phyloP scores from a whole-genome alignment of 2,888 invertebrate species.

The Caenorhabditis macrosperma region DNA sequence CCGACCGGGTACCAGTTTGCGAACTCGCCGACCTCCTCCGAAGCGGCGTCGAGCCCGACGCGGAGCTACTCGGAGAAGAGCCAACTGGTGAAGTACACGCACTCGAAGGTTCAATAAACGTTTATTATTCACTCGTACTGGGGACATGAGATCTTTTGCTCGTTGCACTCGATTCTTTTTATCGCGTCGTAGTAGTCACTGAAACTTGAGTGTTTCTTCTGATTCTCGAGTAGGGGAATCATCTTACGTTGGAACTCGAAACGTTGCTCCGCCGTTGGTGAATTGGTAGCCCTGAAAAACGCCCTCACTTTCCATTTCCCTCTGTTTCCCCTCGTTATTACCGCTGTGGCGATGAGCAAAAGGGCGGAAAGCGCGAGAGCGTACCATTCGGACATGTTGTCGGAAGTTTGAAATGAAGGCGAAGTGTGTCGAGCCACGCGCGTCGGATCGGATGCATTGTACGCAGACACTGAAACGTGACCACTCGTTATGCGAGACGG shows the following conservation, averaged over 20 bases:
- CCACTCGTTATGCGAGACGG: background rate
- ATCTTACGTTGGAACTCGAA: conserved; percentile 18
- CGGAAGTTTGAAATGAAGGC: background rate
- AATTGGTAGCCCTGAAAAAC: too few relatives aligned
- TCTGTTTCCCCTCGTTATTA: too few relatives aligned
- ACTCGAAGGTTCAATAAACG: background rate
- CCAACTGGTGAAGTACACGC: background rate
- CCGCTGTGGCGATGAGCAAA: too few relatives aligned
- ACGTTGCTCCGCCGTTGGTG: background rate
- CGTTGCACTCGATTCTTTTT: conserved; percentile 22
- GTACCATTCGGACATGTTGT: too few relatives aligned
- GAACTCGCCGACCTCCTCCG: background rate
- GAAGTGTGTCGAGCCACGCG: background rate
- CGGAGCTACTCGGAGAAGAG: background rate
- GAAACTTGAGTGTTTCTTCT: conserved; percentile 9
- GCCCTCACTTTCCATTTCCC: too few relatives aligned
- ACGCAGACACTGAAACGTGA: background rate
- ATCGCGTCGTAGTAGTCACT: conserved; percentile 30
- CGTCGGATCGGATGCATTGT: background rate
- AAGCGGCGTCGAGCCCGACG: background rate
- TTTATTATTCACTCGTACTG: conserved; percentile 13
- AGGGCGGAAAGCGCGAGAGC: too few relatives aligned
- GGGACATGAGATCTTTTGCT: conserved; percentile 10
- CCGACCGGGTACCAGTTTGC: conserved; percentile 30
- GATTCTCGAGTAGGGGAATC: background rate